Evolutionary conservation across 2,113 vertebrate genomes (phyloP).

Genomic region (Eublepharis macularius): DNA sequence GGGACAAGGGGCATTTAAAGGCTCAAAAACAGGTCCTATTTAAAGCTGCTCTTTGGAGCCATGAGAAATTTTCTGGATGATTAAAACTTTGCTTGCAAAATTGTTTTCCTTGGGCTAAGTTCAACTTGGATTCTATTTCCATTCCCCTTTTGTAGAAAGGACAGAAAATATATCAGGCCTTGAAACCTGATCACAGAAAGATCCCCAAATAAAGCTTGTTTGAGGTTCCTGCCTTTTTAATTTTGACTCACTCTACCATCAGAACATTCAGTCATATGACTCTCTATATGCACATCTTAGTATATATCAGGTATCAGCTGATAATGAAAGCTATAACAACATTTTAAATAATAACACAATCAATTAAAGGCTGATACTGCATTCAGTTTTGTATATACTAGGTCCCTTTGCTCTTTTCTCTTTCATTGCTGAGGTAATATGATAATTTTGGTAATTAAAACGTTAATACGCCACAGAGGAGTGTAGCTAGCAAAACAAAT

Average conservation of each 20-base stretch:
- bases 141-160: conserved; percentile 55
- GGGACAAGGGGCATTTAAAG: not conserved
- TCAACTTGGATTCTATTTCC: conserved; percentile 56
- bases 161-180: conserved; percentile 20
- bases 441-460: conserved; percentile 56
- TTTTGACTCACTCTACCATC: conserved; percentile 39
- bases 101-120: conserved; percentile 63
- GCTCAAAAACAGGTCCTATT: conserved; percentile 32
- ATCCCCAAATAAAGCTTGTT: conserved; percentile 63
- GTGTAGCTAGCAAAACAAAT: conserved; percentile 49
- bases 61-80: conserved; percentile 58
- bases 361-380: conserved; percentile 43
- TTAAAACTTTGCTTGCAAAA: conserved; percentile 45
- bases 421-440: conserved; percentile 40
- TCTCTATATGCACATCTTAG: conserved; percentile 47
- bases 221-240: conserved; percentile 25
- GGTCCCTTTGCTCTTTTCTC: conserved; percentile 42
- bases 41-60: conserved; percentile 40
- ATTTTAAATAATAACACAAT: conserved; percentile 35
- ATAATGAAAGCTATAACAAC: conserved; percentile 7
- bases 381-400: conserved; percentile 33
- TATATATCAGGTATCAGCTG: conserved; percentile 52
- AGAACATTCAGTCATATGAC: conserved; percentile 57
- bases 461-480: conserved; percentile 51
- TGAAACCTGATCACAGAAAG: conserved; percentile 45